Percentiles rank a stretch among this genome's conserved stretches.
phyloP scores from a whole-genome alignment of 2,113 vertebrate genomes.

The Thalassarche chlororhynchos region DNA sequence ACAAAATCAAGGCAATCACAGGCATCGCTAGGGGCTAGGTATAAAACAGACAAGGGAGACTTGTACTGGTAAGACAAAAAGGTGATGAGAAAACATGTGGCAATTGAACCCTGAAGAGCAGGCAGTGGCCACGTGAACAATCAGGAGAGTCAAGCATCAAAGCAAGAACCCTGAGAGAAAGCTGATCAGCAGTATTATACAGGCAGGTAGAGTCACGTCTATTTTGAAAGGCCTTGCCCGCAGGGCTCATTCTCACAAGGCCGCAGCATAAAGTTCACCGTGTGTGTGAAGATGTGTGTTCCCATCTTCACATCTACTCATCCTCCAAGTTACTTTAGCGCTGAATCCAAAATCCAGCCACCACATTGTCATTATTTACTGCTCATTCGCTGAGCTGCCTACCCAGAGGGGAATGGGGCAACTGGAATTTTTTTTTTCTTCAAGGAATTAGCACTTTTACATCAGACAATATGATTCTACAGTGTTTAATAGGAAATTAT shows the following conservation, averaged over 20 bases:
- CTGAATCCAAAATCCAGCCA: neutral
- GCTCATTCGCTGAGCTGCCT: neutral
- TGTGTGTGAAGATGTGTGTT: neutral
- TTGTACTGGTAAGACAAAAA: neutral
- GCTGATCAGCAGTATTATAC: neutral
- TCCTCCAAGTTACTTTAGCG: too few relatives aligned
- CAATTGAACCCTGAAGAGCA: neutral
- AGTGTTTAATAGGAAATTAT: neutral
- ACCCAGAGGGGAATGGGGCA: neutral
- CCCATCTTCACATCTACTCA: neutral
- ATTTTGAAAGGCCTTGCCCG: neutral
- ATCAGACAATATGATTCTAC: neutral
- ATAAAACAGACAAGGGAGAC: neutral
- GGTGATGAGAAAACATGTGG: neutral
- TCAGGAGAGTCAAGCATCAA: neutral
- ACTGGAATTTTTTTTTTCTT: neutral
- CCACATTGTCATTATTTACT: neutral
- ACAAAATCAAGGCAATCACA: neutral
- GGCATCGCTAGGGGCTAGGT: neutral
- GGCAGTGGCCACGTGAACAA: neutral
- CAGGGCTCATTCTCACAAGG: neutral
- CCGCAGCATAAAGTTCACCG: neutral
- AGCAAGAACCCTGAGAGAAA: neutral
- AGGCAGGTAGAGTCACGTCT: neutral
- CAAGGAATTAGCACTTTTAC: neutral